A percentile compares a stretch with the other conserved stretches of the same genome.
Evolutionary conservation across 2,888 invertebrate species (phyloP).

Genomic region (Adineta ricciae): DNA sequence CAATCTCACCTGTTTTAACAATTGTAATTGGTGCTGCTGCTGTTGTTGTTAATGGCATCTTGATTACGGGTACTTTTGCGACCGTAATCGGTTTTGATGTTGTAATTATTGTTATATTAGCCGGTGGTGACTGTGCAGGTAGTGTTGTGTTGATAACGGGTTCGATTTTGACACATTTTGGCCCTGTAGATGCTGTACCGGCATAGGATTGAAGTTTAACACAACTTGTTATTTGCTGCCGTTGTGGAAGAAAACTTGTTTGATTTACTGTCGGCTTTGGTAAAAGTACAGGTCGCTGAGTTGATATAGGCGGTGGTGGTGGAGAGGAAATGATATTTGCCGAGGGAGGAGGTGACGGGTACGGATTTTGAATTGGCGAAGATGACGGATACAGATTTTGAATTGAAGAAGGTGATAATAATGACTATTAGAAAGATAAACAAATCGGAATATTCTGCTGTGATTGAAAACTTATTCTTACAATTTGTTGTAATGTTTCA

Average conservation of each 20-base stretch:
- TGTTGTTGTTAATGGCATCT: not conserved
- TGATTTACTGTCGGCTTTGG: not conserved
- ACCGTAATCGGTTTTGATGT: not conserved
- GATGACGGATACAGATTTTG: not conserved
- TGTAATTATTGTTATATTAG: conserved; percentile 14
- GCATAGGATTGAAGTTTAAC: not conserved
- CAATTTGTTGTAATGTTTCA: not conserved
- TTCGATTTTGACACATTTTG: conserved; percentile 19
- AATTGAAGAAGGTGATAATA: not conserved
- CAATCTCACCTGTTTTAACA: not conserved
- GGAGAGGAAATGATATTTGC: not conserved
- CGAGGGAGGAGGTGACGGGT: not conserved
- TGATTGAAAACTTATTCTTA: not conserved
- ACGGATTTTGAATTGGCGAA: not conserved
- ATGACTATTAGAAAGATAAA: not conserved
- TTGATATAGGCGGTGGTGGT: not conserved
- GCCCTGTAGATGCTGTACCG: not conserved
- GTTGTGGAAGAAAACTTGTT: conserved; percentile 4
- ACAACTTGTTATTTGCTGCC: conserved; percentile 2
- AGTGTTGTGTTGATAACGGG: not conserved
- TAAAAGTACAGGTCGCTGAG: not conserved
- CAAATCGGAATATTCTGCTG: not conserved
- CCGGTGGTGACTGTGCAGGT: not conserved
- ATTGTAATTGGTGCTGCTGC: not conserved
- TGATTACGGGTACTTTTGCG: not conserved